Percentiles rank a stretch among this genome's conserved stretches.
phyloP scores from a whole-genome alignment of 2,888 invertebrate genomes.

The Pheosia gnoma region DNA sequence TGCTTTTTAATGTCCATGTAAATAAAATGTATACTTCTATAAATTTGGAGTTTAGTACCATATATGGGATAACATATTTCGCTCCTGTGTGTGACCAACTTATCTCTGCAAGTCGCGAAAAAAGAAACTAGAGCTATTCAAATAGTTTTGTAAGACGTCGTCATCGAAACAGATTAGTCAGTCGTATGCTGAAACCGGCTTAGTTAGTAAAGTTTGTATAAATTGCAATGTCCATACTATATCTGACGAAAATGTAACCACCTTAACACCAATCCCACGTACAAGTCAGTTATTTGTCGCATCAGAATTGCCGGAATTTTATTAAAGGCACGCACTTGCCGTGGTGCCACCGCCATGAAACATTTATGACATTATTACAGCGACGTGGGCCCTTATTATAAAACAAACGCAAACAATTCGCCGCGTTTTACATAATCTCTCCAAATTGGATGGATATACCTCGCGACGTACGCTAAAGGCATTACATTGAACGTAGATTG shows the following conservation, averaged over 20 bases:
- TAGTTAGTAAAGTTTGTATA: neutral
- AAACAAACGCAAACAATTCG: slow-evolving; percentile 67
- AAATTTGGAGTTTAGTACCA: too few species aligned
- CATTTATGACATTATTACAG: slow-evolving; percentile 71
- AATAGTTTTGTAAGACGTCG: too few species aligned
- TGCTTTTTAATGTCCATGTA: too few species aligned
- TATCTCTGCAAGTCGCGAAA: too few species aligned
- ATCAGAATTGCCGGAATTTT: slow-evolving; percentile 62
- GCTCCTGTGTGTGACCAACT: too few species aligned
- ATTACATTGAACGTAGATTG: slow-evolving; percentile 40
- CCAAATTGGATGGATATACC: slow-evolving; percentile 62
- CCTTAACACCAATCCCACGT: slow-evolving; percentile 46
- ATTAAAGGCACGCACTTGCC: slow-evolving; percentile 62
- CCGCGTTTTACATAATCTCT: slow-evolving; percentile 68
- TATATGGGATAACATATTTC: too few species aligned
- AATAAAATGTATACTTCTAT: too few species aligned
- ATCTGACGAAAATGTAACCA: neutral
- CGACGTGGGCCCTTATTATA: slow-evolving; percentile 60
- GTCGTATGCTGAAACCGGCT: too few species aligned
- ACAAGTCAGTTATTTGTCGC: slow-evolving; percentile 52
- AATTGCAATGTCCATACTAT: neutral
- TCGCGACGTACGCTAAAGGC: slow-evolving; percentile 33
- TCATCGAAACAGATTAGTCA: too few species aligned
- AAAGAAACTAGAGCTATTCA: too few species aligned
- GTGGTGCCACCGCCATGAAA: slow-evolving; percentile 46